Evolutionary conservation across 2,113 vertebrate species (phyloP).

Genomic region (Phrynosoma blainvillii): DNA sequence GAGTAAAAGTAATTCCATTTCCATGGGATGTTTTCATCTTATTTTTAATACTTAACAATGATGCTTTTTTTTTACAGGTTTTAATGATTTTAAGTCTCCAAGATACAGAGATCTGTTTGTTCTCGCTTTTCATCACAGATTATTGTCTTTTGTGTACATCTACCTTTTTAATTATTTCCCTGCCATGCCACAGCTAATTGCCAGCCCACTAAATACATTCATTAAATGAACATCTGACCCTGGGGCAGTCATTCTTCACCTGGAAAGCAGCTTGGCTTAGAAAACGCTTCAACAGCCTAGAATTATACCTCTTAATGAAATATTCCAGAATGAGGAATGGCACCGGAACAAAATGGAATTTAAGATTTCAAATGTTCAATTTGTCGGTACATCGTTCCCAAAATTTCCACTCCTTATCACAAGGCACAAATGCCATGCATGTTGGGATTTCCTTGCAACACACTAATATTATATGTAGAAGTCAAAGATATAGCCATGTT

Average conservation of each 20-base stretch:
- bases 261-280: neutral
- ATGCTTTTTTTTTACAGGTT: neutral
- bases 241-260: neutral
- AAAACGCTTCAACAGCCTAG: neutral
- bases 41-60: neutral
- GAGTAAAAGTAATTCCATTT: neutral
- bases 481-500: too few relatives aligned
- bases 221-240: slow-evolving; percentile 6
- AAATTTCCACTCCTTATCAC: neutral
- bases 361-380: neutral
- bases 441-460: too few relatives aligned
- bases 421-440: too few relatives aligned
- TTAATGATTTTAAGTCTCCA: neutral
- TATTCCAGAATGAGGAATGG: neutral
- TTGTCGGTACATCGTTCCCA: neutral
- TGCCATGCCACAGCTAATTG: neutral
- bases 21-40: neutral
- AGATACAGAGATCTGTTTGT: neutral
- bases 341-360: neutral
- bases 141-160: neutral
- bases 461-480: too few relatives aligned
- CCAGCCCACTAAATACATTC: neutral
- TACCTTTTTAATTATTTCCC: neutral
- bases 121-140: neutral
- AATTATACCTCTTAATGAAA: neutral